Evolutionary conservation across 2,888 invertebrate genomes (phyloP).

Genomic region (Tetragonula carbonaria): DNA sequence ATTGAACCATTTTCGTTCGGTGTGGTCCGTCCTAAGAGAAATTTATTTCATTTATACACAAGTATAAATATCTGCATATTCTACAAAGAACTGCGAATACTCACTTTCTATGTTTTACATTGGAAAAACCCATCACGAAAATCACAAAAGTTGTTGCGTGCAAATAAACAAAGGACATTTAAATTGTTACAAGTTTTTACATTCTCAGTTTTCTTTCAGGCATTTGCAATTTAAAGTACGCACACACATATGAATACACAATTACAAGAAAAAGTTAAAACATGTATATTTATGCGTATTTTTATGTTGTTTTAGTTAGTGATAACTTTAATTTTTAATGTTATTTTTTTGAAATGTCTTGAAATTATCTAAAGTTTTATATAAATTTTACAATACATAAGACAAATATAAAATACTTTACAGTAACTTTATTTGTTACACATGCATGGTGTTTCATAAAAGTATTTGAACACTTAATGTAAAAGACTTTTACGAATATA

Average conservation of each 20-base stretch:
- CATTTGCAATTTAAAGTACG: background rate
- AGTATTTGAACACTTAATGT: too few relatives aligned
- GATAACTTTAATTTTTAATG: background rate
- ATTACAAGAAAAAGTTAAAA: conserved; percentile 1
- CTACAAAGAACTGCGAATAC: conserved; percentile 16
- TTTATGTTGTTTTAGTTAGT: background rate
- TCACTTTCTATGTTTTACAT: conserved; percentile 70
- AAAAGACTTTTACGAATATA: too few relatives aligned
- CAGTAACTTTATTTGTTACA: background rate
- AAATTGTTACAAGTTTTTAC: background rate
- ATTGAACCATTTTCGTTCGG: conserved; percentile 92
- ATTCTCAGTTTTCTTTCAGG: background rate
- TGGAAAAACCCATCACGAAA: conserved; percentile 61
- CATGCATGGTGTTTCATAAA: background rate
- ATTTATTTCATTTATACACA: background rate
- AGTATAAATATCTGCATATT: background rate
- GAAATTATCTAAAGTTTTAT: too few relatives aligned
- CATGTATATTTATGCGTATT: background rate
- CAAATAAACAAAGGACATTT: conserved; percentile 66
- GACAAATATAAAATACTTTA: background rate
- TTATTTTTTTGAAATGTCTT: background rate
- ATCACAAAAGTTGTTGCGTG: conserved; percentile 66
- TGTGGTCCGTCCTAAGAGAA: conserved; percentile 77
- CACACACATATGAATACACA: too few relatives aligned
- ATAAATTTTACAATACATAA: background rate